Evolutionary conservation across 2,113 vertebrate species (phyloP).

Genomic region (Tragelaphus buxtoni): DNA sequence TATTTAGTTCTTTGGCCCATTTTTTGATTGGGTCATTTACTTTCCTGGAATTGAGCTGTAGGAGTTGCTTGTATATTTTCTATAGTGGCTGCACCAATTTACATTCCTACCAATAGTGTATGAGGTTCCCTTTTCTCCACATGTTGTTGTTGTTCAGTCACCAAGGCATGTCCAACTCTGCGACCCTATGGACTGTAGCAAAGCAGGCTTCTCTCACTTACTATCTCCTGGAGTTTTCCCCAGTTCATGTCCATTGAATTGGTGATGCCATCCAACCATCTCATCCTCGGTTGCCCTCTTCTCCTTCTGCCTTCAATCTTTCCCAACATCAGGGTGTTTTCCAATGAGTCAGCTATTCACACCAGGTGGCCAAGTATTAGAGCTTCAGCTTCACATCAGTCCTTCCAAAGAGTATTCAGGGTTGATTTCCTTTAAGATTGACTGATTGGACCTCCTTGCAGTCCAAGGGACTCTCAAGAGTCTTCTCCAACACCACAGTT

Average conservation of each 20-base stretch:
- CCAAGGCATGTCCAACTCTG: not conserved
- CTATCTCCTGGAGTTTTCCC: not conserved
- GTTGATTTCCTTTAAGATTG: not conserved
- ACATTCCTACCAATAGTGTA: not conserved
- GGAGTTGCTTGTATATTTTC: not conserved
- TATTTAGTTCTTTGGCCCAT: no score
- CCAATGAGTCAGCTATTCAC: not conserved
- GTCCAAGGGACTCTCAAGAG: not conserved
- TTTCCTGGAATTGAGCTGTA: no score
- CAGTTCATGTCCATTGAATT: not conserved
- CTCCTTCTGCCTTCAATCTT: not conserved
- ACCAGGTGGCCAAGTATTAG: not conserved
- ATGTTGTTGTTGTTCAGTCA: not conserved
- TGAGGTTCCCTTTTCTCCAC: not conserved
- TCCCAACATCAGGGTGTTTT: not conserved
- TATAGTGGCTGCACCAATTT: not conserved
- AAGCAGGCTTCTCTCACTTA: not conserved
- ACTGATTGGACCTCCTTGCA: not conserved
- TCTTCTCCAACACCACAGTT: not conserved
- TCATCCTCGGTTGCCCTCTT: not conserved
- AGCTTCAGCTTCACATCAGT: not conserved
- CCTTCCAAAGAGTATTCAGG: not conserved
- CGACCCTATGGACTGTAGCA: not conserved
- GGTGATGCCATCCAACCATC: not conserved
- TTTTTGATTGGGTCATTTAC: no score